A percentile compares a stretch with the other conserved stretches of the same genome.
These are phyloP conservation scores for Enchytraeus crypticus DNA, from an alignment of 2,888 invertebrate species.

Conservation along the genomic window DNA sequence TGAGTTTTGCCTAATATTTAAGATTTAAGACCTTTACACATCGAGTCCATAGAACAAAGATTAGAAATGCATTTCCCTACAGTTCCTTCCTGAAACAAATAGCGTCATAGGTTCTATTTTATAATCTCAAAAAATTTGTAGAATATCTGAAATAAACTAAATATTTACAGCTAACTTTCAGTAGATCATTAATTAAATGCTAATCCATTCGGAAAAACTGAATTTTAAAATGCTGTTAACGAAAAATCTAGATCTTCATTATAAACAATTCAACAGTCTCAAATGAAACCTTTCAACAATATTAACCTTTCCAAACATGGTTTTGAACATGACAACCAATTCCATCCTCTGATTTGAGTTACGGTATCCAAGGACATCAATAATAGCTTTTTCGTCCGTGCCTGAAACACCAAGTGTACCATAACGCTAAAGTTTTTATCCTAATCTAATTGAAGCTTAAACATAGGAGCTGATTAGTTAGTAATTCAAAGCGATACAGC, in stretches of 20 bases:
- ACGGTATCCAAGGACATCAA: constrained; percentile 44
- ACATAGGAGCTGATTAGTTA: too few species aligned
- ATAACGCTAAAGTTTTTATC: too few species aligned
- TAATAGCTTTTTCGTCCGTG: constrained; percentile 46
- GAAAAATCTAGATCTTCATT: neutral
- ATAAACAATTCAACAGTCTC: neutral
- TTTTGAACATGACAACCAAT: constrained; percentile 41
- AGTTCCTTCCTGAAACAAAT: neutral
- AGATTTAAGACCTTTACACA: too few species aligned
- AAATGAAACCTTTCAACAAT: neutral
- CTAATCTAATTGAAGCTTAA: neutral
- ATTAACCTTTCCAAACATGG: constrained; percentile 48
- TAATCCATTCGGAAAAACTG: neutral
- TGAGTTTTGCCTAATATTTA: too few species aligned
- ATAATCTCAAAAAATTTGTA: too few species aligned
- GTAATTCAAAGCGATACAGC: neutral
- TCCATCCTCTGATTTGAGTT: constrained; percentile 43
- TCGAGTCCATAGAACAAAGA: too few species aligned
- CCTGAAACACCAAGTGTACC: too few species aligned
- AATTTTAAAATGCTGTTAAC: neutral
- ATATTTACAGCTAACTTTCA: too few species aligned
- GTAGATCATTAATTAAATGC: too few species aligned
- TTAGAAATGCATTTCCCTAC: too few species aligned
- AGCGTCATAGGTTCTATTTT: too few species aligned
- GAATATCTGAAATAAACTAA: too few species aligned